Base-by-base conservation (phyloP, 2,797 vertebrate genomes). In the Sebastes reedi region DNA sequence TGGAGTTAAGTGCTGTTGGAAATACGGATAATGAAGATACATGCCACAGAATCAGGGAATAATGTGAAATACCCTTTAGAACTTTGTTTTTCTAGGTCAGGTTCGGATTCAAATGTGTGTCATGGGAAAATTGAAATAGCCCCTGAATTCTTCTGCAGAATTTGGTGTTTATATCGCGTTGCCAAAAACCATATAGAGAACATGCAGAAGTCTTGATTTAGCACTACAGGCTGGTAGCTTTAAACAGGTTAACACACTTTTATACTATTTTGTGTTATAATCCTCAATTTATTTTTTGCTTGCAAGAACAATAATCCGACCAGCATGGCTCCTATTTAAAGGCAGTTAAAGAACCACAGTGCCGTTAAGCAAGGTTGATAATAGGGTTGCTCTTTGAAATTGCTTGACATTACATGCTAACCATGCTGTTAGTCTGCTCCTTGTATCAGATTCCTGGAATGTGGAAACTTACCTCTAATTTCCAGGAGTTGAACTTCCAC, bases 1-100 rank as follows among this genome's bases (percentile, higher is more conserved):
- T 72, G 80, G 67, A 86, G 78, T 81, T 59, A 80, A 89, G 71
- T 84, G 64, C 77, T 73, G 65, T 36, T 88, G 86, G 83, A 91
- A 90, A 88, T 85, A 77, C 65, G 65, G 80, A 89, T 90, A 91
- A 92, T 91, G 92, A 92, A 90, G 88, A 91, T 71, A 39, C 81
- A 91, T 89, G 80, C 82, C 77, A 50, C 78, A 71, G 80, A 85
- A 91, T 88, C 32, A 65, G 69, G 72, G 71, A 88, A 84, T 91
- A 75, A 89, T 90, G 77, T 84, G 83, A 92, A 87, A 79, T 82
- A 85, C 88, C 75, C 85, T 76, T 75, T 60, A 56, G 29, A 72
- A 59, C 77, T 25, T 56, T 90, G 84, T 90, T 91, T 85, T 87
- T 84, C 24, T 76, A 80, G 80, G 82, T 87, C 32, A 52, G 64